Conservation (phyloP, 2,888 invertebrate genomes). For the Miltochrista miniata region DNA sequence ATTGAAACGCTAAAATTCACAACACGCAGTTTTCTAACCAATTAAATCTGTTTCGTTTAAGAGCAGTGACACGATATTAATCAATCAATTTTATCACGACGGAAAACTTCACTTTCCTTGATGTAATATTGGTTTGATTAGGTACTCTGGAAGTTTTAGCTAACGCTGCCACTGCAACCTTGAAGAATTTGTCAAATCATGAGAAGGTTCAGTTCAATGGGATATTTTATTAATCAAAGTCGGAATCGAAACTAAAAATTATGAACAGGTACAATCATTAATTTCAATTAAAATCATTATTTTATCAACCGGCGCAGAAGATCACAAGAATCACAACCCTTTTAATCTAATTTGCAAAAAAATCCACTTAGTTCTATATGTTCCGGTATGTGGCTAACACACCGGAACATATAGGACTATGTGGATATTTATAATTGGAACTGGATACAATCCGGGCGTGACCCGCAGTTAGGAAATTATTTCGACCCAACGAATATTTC, state of each 20-base stretch:
- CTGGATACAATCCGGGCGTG: background rate
- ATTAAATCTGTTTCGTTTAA: constrained; percentile 33
- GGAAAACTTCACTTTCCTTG: too few species aligned
- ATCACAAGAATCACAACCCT: constrained; percentile 14
- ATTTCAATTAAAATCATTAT: constrained; percentile 4
- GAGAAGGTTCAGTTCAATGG: too few species aligned
- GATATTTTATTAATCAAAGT: too few species aligned
- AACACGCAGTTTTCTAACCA: constrained; percentile 51
- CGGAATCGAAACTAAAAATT: too few species aligned
- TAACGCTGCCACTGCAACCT: too few species aligned
- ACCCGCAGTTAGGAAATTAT: constrained; percentile 6
- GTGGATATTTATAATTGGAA: background rate
- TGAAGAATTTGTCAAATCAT: background rate
- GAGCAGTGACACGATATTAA: constrained; percentile 22
- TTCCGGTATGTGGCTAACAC: too few species aligned
- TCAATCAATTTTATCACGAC: constrained; percentile 4
- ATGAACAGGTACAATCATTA: too few species aligned
- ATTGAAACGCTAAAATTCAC: constrained; percentile 45
- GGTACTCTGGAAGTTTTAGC: too few species aligned
- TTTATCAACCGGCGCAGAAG: constrained; percentile 9
- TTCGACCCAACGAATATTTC: constrained; percentile 29
- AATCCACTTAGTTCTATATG: constrained; percentile 7
- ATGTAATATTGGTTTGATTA: too few species aligned
- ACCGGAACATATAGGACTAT: background rate
- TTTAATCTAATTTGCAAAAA: constrained; percentile 22